Evolutionary conservation across 2,113 vertebrate genomes (phyloP).

Genomic region (Hylia prasina): DNA sequence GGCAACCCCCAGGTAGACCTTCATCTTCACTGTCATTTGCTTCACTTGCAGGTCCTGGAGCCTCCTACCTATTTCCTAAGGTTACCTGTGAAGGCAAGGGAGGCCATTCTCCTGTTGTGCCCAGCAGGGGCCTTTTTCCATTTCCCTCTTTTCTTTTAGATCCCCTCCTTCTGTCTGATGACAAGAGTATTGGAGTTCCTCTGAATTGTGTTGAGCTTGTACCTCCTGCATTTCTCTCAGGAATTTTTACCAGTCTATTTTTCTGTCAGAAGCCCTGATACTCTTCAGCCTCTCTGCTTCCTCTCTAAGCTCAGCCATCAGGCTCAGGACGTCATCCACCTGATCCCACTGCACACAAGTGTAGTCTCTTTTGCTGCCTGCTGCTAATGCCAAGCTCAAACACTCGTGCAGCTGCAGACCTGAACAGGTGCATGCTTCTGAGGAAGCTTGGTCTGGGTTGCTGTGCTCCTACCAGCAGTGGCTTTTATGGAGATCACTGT

Average conservation of each 20-base stretch:
- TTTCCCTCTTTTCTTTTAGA: not conserved
- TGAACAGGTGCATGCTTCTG: not conserved
- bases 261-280: not conserved
- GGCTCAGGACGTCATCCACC: not conserved
- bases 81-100: not conserved
- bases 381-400: not conserved
- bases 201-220: not conserved
- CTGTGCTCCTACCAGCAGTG: not conserved
- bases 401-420: not conserved
- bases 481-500: not conserved
- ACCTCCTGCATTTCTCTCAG: not conserved
- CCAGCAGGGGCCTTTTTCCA: not conserved
- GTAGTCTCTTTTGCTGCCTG: not conserved
- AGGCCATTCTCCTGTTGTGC: not conserved
- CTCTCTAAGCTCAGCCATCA: not conserved
- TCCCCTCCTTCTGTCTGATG: not conserved
- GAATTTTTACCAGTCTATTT: not conserved
- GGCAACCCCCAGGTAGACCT: not conserved
- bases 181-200: not conserved
- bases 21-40: not conserved
- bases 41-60: not conserved
- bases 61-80: not conserved
- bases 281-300: not conserved
- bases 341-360: not conserved
- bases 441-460: not conserved